phyloP scores from a whole-genome alignment of 2,888 invertebrate species.

The Lypha dubia region DNA sequence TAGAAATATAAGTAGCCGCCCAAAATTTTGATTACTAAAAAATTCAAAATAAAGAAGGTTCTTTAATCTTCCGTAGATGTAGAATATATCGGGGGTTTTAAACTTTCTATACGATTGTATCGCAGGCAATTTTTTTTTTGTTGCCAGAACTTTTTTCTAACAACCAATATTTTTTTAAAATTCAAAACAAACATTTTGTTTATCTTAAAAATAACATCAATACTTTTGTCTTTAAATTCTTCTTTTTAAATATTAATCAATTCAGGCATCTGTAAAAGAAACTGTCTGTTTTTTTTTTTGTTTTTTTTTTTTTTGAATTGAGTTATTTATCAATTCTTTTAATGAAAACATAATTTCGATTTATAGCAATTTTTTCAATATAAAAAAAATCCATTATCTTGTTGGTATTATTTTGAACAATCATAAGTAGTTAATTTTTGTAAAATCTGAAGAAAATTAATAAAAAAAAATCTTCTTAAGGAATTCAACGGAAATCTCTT shows the following conservation, averaged over 20 bases:
- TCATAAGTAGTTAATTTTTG: not conserved
- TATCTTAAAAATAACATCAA: no score
- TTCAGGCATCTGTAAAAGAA: not conserved
- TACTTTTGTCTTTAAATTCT: no score
- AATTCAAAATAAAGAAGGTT: no score
- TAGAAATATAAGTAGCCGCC: no score
- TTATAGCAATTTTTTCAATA: conserved; percentile 34
- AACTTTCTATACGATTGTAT: no score
- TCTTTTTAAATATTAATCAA: not conserved
- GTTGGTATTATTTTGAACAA: conserved; percentile 1
- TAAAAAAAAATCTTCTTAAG: conserved; percentile 26
- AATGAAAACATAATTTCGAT: conserved; percentile 1
- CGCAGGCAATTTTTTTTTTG: no score
- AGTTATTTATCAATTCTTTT: not conserved
- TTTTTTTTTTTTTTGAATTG: not conserved
- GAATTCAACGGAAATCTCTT: conserved; percentile 62
- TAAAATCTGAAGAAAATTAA: not conserved
- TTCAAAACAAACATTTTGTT: no score
- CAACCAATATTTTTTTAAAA: no score
- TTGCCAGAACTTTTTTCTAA: no score
- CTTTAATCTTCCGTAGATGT: no score
- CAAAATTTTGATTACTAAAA: no score
- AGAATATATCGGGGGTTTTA: no score
- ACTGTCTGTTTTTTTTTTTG: not conserved
- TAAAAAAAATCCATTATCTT: conserved; percentile 20